Base-by-base conservation (phyloP, 2,797 vertebrate genomes). In the Cynopterus sphinx region DNA sequence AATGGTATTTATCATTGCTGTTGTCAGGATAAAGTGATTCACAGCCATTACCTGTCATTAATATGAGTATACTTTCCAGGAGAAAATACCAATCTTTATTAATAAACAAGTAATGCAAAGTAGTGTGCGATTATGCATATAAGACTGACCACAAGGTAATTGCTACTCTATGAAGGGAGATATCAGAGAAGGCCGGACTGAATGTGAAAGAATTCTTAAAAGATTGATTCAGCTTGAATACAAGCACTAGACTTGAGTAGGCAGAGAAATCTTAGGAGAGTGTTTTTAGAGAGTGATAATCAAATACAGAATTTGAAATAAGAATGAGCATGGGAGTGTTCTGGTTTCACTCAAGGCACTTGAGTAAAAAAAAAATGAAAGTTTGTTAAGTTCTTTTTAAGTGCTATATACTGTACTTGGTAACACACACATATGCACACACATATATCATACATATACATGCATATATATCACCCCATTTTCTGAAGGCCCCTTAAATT, bases 141-240 rank as follows among this genome's bases (percentile, higher is more conserved):
- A 41, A 36, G 49, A 61, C 21, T 61, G 28, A 9, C 5, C 70
- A 6, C 12, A 74, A 57, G 17, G 11, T 55, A 11, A 1, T 19
- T 49, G 26, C 16, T 77, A 9, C n/a, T 51, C 22, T 1, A 2
- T 17, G 26, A 84, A 85, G 26, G 63, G 9, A 81, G 28, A 17
- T 8, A n/a, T 22, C 24, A 0, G 1, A 61, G 51, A 4, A 26
- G 17, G 31, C 6, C 68, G 16, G 75, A n/a, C 5, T 41, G 26
- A 4, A 1, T 28, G 5, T 26, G 28, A 43, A 22, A 73, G 9
- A 33, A 22, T 87, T 73, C 8, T 36, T 73, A 28, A 17, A 90
- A 36, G 24, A 70, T 3, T 19, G 9, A 39, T 17, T 7, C 0
- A 6, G 3, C 1, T 33, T 46, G 10, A 39, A 24, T 9, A 21